Percentiles rank a stretch among this genome's conserved stretches.
These are phyloP conservation scores for Argya squamiceps DNA, from an alignment of 2,797 vertebrate genomes.

Conservation along the genomic window DNA sequence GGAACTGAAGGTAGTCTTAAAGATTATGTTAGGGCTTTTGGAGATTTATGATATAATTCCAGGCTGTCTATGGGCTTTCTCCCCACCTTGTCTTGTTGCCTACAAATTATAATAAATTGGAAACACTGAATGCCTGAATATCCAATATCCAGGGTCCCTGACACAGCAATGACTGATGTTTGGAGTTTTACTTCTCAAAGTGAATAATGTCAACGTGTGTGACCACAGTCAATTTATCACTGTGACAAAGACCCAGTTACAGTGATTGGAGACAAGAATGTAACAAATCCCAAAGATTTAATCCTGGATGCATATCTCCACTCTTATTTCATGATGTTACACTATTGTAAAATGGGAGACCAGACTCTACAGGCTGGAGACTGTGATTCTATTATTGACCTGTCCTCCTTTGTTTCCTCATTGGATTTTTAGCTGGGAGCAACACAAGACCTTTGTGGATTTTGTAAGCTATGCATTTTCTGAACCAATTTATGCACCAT, in stretches of 20 bases:
- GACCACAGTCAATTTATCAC: neutral
- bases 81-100: conserved; percentile 17
- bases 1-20: conserved; percentile 1
- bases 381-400: neutral
- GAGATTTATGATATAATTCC: conserved; percentile 38
- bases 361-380: neutral
- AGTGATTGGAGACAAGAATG: neutral
- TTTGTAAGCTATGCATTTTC: neutral
- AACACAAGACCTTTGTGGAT: neutral
- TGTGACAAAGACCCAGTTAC: neutral
- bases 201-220: neutral
- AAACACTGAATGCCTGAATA: conserved; percentile 3
- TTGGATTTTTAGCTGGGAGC: neutral
- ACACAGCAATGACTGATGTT: neutral
- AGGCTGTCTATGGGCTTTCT: conserved; percentile 24
- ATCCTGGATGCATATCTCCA: neutral
- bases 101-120: conserved; percentile 52
- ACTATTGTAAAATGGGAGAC: neutral
- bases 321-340: neutral
- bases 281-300: neutral
- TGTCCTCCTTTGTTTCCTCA: neutral
- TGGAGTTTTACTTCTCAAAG: neutral
- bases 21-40: conserved; percentile 25
- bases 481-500: neutral
- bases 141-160: neutral